Percentiles rank a stretch among this genome's conserved stretches.
Conservation (phyloP, 2,888 invertebrate genomes). For the Tanytarsus gracilentus region DNA sequence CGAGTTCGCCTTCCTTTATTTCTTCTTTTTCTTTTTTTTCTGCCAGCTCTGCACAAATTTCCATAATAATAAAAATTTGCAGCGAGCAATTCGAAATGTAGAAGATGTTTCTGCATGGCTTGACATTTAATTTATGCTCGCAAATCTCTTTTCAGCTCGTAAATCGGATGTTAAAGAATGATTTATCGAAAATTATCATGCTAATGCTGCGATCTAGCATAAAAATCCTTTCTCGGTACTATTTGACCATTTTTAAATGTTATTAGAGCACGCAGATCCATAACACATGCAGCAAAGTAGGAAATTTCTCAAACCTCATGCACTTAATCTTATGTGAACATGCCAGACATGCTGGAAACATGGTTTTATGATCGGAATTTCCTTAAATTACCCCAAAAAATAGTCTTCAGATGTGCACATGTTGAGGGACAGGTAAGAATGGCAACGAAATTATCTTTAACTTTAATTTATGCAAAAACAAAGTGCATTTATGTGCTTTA, state of each 20-base stretch:
- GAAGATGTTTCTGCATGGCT: neutral
- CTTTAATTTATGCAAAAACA: conserved; percentile 19
- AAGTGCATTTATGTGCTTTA: neutral
- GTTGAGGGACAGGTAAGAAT: neutral
- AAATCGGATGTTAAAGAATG: conserved; percentile 2
- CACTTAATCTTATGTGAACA: neutral
- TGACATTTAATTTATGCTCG: neutral
- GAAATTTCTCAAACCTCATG: neutral
- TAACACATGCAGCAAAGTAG: neutral
- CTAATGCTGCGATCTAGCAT: too few species aligned
- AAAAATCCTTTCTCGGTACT: too few species aligned
- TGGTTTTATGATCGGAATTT: conserved; percentile 17
- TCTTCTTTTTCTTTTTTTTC: too few species aligned
- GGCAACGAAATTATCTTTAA: neutral
- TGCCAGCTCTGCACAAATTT: neutral
- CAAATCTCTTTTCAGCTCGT: neutral
- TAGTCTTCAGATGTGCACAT: neutral
- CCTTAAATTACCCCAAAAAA: neutral
- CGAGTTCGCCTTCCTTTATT: too few species aligned
- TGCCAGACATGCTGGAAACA: conserved; percentile 17
- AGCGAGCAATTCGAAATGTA: neutral
- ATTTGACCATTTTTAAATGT: too few species aligned
- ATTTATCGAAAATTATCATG: neutral
- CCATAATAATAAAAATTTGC: neutral
- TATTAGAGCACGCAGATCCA: neutral